Conservation (phyloP, 1,140 invertebrate species). For the Magallana ariakensis region DNA sequence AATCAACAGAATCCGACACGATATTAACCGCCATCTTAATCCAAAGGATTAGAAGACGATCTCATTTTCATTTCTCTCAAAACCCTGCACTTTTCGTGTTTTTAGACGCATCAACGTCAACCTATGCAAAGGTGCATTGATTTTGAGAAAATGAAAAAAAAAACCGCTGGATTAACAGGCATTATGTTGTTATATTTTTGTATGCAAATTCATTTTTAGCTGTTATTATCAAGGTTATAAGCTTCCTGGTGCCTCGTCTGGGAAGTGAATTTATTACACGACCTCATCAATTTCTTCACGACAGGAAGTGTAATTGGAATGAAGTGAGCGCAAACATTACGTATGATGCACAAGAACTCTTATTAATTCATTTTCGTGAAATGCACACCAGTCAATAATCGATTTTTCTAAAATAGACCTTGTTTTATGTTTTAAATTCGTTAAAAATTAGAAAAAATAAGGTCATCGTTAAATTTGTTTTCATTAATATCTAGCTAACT, state of each 20-base stretch:
- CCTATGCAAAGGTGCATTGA: background rate
- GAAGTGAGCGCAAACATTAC: no score
- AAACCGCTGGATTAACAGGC: conserved; percentile 1
- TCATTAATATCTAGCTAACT: no score
- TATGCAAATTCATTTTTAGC: conserved; percentile 11
- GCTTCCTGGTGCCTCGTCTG: conserved; percentile 7
- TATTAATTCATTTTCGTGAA: no score
- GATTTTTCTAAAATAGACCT: no score
- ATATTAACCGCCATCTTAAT: background rate
- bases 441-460: no score
- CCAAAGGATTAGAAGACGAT: background rate
- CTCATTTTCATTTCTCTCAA: background rate
- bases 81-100: conserved; percentile 4
- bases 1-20: background rate
- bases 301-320: conserved; percentile 1
- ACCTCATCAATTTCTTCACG: background rate
- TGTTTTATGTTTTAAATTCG: no score
- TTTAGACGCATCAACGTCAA: background rate
- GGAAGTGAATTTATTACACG: background rate
- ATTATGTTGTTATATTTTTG: conserved; percentile 11
- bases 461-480: no score
- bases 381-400: no score
- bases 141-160: background rate
- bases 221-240: conserved; percentile 15
- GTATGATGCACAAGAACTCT: no score